Conservation (phyloP, 2,797 vertebrate genomes). For the Harpagifer antarcticus region DNA sequence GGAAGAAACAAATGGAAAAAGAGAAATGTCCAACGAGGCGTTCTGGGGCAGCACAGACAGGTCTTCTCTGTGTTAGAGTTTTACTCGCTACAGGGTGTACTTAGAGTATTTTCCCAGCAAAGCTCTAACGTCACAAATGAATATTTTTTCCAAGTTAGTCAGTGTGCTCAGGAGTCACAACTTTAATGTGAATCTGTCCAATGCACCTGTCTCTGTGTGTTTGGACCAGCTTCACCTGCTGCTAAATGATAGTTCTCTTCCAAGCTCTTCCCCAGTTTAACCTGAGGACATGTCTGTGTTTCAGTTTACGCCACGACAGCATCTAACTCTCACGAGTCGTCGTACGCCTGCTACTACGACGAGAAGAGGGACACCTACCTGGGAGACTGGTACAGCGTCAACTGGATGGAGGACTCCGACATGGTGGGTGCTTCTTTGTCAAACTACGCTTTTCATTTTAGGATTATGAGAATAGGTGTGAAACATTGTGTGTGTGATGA, state of each 20-base stretch:
- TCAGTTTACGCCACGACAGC: slow-evolving; percentile 97
- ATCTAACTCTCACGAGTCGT: slow-evolving; percentile 91
- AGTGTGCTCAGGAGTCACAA: too few relatives aligned
- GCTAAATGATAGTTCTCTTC: not conserved
- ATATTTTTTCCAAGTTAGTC: too few relatives aligned
- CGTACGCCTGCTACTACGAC: slow-evolving; percentile 97
- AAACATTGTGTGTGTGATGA: not conserved
- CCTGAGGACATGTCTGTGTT: not conserved
- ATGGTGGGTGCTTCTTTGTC: slow-evolving; percentile 73
- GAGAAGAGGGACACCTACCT: slow-evolving; percentile 91
- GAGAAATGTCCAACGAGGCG: too few relatives aligned
- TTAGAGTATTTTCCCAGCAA: too few relatives aligned
- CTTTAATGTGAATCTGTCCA: too few relatives aligned
- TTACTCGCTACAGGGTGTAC: too few relatives aligned
- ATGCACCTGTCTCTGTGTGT: too few relatives aligned
- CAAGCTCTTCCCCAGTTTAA: not conserved
- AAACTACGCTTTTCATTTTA: not conserved
- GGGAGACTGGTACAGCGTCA: slow-evolving; percentile 98
- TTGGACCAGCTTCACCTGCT: not conserved
- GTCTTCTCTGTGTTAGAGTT: too few relatives aligned
- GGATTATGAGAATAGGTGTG: not conserved
- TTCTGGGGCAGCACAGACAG: too few relatives aligned
- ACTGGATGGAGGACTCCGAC: slow-evolving; percentile 99
- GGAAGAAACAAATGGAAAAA: too few relatives aligned
- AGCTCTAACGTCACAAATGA: too few relatives aligned